Evolutionary conservation across 2,797 vertebrate genomes (phyloP), one percentile per base, ranked within the genome.

Genomic region (Melopsittacus undulatus): DNA sequence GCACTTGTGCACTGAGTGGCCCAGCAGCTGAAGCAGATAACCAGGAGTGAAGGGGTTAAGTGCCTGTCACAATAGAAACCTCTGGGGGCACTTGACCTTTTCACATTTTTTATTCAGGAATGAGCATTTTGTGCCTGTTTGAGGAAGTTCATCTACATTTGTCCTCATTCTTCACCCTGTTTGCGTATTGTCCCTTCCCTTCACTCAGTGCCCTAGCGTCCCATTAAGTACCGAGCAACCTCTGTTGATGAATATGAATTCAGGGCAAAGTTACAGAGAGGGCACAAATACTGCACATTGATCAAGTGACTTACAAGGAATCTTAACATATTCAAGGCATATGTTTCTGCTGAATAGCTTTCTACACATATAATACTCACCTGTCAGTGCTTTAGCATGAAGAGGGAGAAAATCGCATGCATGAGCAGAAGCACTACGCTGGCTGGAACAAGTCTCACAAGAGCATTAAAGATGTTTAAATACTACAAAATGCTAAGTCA

Each of bases 31-130:
- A 97, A 95, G 95, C 95, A 95, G 96, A 96, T 96, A 97, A 97
- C 93, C 94, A 95, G 96, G 91, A 96, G 93, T 87, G 94, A 96
- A 95, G 90, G 96, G 96, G 96, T 97, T 97, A 97, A 97, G 95
- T 97, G 96, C 95, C 93, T 96, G 95, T 96, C 96, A 97, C 97
- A 97, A 97, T 96, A 96, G 95, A 96, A 96, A 84, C 94, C 96
- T 97, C 94, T 95, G 95, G 96, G 95, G 93, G 94, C 95, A 94
- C 95, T 96, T 97, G 97, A 96, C 96, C 95, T 97, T 96, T 96
- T 92, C 95, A 97, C 95, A 95, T 94, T 92, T 94, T 92, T 96
- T 95, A 94, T 96, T 95, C 92, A 95, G 94, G 94, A 97, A 96
- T 95, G 94, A 79, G 94, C 94, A 95, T 97, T 93, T 95, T 96